phyloP scores from a whole-genome alignment of 2,888 invertebrate species.

The Chelonus formosanus region DNA sequence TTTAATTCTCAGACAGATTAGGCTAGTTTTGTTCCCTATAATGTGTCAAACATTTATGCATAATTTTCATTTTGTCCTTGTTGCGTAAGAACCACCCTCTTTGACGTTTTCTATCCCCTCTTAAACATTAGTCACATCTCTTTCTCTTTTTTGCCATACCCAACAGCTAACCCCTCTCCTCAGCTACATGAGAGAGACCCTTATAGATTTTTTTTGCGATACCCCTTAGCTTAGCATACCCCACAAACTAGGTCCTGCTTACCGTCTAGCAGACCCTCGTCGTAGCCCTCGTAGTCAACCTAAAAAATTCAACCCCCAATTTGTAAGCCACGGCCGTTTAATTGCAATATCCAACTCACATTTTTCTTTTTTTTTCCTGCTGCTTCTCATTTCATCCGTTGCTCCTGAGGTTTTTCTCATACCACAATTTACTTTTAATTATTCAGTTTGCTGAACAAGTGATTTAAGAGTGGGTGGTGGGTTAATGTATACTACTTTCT shows the following conservation, averaged over 20 bases:
- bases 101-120: too few species aligned
- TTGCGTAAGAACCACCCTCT: too few species aligned
- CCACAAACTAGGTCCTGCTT: conserved; percentile 43
- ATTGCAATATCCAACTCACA: conserved; percentile 58
- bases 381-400: conserved; percentile 34
- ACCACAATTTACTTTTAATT: conserved; percentile 37
- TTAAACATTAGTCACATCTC: too few species aligned
- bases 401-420: conserved; percentile 42
- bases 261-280: conserved; percentile 45
- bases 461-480: conserved; percentile 30
- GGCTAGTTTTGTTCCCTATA: too few species aligned
- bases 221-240: conserved; percentile 44
- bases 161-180: conserved; percentile 42
- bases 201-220: conserved; percentile 61
- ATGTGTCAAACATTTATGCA: too few species aligned
- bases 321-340: conserved; percentile 59
- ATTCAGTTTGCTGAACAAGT: conserved; percentile 33
- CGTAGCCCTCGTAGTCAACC: conserved; percentile 45
- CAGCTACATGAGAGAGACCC: conserved; percentile 49
- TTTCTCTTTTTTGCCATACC: conserved; percentile 4
- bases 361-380: conserved; percentile 36
- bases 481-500: conserved; percentile 19
- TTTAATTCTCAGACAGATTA: too few species aligned
- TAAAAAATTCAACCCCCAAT: conserved; percentile 60
- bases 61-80: too few species aligned